Percentiles rank a stretch among this genome's conserved stretches.
Conservation (phyloP, 2,888 invertebrate species). For the Cataglyphis cursor region DNA sequence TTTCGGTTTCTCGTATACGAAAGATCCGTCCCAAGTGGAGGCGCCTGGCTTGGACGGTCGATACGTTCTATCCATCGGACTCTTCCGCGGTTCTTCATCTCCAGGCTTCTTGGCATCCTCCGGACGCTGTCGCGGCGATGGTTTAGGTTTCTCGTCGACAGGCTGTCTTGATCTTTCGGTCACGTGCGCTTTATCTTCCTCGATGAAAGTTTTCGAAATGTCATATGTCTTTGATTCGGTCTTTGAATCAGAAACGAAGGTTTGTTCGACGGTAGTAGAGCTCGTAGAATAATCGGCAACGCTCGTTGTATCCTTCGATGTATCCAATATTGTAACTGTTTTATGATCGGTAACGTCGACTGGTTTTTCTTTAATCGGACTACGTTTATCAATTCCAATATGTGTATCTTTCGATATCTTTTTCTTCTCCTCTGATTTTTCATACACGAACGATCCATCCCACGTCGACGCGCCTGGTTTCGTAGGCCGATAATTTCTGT, state of each 20-base stretch:
- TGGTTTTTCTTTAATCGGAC: slow-evolving; percentile 28
- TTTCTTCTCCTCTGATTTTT: slow-evolving; percentile 70
- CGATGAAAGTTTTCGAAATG: slow-evolving; percentile 16
- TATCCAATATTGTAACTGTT: slow-evolving; percentile 58
- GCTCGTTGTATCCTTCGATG: slow-evolving; percentile 41
- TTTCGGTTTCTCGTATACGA: slow-evolving; percentile 76
- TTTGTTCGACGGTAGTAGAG: slow-evolving; percentile 19
- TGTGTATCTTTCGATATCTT: slow-evolving; percentile 54
- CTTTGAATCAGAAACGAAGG: slow-evolving; percentile 41
- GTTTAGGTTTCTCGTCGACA: background rate
- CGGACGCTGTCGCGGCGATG: slow-evolving; percentile 48
- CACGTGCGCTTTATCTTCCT: background rate
- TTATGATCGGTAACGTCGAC: slow-evolving; percentile 61
- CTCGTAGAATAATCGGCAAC: slow-evolving; percentile 42
- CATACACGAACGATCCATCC: slow-evolving; percentile 81
- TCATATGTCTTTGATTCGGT: slow-evolving; percentile 39
- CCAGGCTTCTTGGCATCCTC: slow-evolving; percentile 72
- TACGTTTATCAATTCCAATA: slow-evolving; percentile 8
- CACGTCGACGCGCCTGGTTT: slow-evolving; percentile 83
- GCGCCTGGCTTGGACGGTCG: slow-evolving; percentile 78
- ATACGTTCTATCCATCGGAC: slow-evolving; percentile 58
- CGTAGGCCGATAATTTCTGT: slow-evolving; percentile 73
- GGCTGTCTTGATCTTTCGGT: slow-evolving; percentile 68
- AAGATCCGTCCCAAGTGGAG: slow-evolving; percentile 81
- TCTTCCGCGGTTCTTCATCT: slow-evolving; percentile 66